Evolutionary conservation across 2,888 invertebrate species (phyloP).

Genomic region (Geotrupes spiniger): DNA sequence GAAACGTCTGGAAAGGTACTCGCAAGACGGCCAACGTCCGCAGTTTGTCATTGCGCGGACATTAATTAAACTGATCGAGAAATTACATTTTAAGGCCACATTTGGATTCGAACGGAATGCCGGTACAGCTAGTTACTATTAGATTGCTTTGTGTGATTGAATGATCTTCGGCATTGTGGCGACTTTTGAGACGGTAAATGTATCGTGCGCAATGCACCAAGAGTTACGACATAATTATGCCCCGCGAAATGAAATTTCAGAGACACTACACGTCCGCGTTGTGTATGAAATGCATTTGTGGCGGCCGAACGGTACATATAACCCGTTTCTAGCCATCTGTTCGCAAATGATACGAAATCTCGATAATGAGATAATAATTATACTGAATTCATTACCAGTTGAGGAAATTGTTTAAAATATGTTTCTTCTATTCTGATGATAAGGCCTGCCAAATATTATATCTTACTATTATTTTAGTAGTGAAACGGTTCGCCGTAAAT

Average conservation of each 20-base stretch:
- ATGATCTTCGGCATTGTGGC: constrained; percentile 1
- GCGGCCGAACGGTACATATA: constrained; percentile 14
- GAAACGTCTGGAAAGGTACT: too few relatives aligned
- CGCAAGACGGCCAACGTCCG: too few relatives aligned
- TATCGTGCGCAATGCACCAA: not conserved
- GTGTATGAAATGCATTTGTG: constrained; percentile 13
- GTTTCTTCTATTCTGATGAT: not conserved
- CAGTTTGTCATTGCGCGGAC: not conserved
- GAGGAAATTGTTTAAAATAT: not conserved
- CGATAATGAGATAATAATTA: not conserved
- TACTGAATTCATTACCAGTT: not conserved
- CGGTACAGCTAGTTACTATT: too few relatives aligned
- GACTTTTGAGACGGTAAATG: not conserved
- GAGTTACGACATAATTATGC: constrained; percentile 3
- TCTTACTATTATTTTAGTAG: too few relatives aligned
- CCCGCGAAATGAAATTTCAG: not conserved
- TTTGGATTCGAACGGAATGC: not conserved
- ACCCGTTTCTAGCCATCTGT: constrained; percentile 11
- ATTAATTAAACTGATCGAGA: not conserved
- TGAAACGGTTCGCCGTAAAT: too few relatives aligned
- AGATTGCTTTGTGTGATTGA: not conserved
- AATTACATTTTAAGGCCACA: not conserved
- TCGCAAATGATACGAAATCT: not conserved
- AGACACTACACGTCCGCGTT: not conserved
- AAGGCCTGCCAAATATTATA: too few relatives aligned